Evolutionary conservation across 1,140 invertebrate genomes (phyloP), one percentile per base, ranked within the genome.

Genomic region (Drosophila pandora): DNA sequence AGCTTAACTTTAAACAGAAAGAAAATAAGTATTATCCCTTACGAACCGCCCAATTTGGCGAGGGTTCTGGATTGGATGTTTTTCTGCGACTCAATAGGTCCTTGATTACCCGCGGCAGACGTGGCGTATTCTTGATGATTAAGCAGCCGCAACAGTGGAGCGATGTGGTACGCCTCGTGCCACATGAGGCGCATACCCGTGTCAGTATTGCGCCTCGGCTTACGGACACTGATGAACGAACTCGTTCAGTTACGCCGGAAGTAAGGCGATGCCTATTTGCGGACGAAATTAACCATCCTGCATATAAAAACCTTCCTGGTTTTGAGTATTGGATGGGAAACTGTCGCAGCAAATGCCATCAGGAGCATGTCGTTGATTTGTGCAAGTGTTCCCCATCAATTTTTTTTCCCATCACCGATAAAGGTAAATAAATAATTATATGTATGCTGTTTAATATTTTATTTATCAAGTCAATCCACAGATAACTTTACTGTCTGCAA

Each of bases 101-200:
- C 0, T 28, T 68, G 0, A 49, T 64, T 2, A 43, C 32, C 4
- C 53, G 65, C 0, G 28, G 47, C 13, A 34, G 32, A 13, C 63
- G 67, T 2, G 90, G 90, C 9, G 17, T 82, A 3, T 67, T 78
- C 45, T 49, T 91, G 2, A 91, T 91, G 79, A 53, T 91, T 2
- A 91, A 91, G 48, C 76, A 79, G 28, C 61, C 90, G 0, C 48
- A 85, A 4, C 85, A 91, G 39, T 91, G 85, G 85, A 76, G 73
- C 50, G 73, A 81, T 13, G 54, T 52, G 2, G 55, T 60, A 1
- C 67, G 80, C 3, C 54, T 65, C 8, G 50, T 88, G 23, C 69
- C 71, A 5, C 41, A 60, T 5, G 62, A 82, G 25, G 49, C 77
- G 0, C 75, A 82, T n/a, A 76, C 81, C 2, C 69, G 62, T 30